Base-by-base conservation (phyloP, 2,888 invertebrate species). In the Acanthosoma haemorrhoidale region DNA sequence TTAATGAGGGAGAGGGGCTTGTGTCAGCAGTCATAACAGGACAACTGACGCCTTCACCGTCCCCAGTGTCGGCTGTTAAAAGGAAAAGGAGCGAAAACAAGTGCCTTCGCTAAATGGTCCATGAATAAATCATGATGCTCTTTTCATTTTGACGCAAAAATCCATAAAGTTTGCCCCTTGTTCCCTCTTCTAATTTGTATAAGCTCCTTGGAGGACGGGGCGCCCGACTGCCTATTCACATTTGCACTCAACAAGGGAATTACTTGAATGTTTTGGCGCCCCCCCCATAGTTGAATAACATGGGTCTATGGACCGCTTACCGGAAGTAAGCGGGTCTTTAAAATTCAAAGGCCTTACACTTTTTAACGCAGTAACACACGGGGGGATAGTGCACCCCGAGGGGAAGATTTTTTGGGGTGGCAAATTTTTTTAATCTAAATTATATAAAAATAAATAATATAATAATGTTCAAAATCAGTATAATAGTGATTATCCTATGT, bases 121-220 rank as follows among this genome's bases (percentile, higher is more conserved):
- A 51, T 51, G 51, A 51, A 51, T 51, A 51, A 51, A 51, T 51
- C 51, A 51, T 51, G 25, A 51, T 51, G 25, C 51, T 51, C 51
- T 51, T n/a, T 51, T 51, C 51, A 25, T 51, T 51, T 21, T 51
- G 51, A 51, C 51, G 51, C 25, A 51, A 51, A 51, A 51, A 51
- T 51, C 51, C 51, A 51, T 51, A 51, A 51, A 51, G 13, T 51
- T 51, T 25, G 51, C 25, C 25, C 51, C 51, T n/a, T n/a, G 18
- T 6, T 13, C 1, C 51, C 21, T 25, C 51, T 51, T 25, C 13
- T 51, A 51, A 51, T 51, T 51, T 51, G 51, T 51, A 51, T 51
- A 51, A 51, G 21, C 25, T 25, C 25, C 51, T n/a, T 13, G 13
- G 5, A 21, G 9, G 21, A 25, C 51, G 13, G 51, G 51, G 21